A percentile compares a stretch with the other conserved stretches of the same genome.
Conservation (phyloP, 2,113 vertebrate species). For the Tringa solitaria region DNA sequence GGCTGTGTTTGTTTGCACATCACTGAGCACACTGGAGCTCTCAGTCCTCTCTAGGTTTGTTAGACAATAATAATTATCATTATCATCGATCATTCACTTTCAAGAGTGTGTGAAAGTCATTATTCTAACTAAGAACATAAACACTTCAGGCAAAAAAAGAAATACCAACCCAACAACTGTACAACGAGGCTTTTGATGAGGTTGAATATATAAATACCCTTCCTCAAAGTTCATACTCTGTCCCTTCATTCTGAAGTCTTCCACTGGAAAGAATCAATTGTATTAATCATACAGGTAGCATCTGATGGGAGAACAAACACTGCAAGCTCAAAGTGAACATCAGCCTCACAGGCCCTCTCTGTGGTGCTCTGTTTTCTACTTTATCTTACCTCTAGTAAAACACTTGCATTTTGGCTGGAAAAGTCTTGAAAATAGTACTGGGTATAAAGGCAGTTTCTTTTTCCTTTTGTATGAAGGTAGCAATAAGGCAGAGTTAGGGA, state of each 20-base stretch:
- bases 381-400: not conserved
- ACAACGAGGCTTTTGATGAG: not conserved
- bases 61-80: not conserved
- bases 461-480: not conserved
- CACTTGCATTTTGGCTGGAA: not conserved
- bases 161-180: not conserved
- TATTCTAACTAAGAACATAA: not conserved
- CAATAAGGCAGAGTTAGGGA: not conserved
- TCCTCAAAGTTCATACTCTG: not conserved
- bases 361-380: not conserved
- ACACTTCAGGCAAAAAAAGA: fast-evolving
- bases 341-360: not conserved
- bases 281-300: not conserved
- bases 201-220: not conserved
- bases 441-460: not conserved
- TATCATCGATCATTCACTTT: not conserved
- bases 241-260: not conserved
- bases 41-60: not conserved
- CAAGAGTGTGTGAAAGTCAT: not conserved
- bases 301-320: not conserved
- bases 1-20: not conserved
- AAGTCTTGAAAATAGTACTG: not conserved
- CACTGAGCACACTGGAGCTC: not conserved
- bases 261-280: not conserved
- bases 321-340: not conserved